Base-by-base conservation (phyloP, 2,888 invertebrate species). In the Drepanosiphum platanoidis region DNA sequence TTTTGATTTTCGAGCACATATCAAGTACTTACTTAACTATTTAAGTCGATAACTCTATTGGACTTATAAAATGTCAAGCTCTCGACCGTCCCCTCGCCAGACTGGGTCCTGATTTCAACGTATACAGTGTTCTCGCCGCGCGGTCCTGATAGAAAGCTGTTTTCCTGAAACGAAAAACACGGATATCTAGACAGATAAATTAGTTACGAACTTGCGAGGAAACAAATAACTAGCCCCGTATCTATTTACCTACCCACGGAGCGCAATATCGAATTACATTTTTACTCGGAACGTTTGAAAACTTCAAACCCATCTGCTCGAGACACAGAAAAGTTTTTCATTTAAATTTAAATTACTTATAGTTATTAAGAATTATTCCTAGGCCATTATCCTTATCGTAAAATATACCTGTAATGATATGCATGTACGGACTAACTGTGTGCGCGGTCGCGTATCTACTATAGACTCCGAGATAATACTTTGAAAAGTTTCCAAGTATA, bases 281-380 rank as follows among this genome's bases (percentile, higher is more conserved):
- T 71, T 0, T 52, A 58, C 1, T 11, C 34, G 18, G 15, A 22
- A 75, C 1, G 34, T 58, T 52, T 52, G 13, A 75, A 75, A 75
- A 75, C 74, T 75, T 74, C 32, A 7, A 22, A 74, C 52, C 32
- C 32, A 22, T 52, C 52, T 74, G 32, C 52, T 74, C 5, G n/a
- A 52, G 32, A 32, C 22, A 32, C 30, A 9, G n/a, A n/a, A n/a
- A 75, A 75, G n/a, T 75, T 75, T 75, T 75, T 52, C 34, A n/a
- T 75, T 75, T 75, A 52, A 52, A 75, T 75, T 34, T 75, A 34
- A 75, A 75, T 58, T 34, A 52, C n/a, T 58, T 75, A 42, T 42
- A 52, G 32, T 34, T 75, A 58, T 52, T 52, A n/a, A 58, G n/a
- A 34, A 52, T 34, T 74, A 30, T 32, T 42, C 42, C 27, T 61